Percentiles rank a stretch among this genome's conserved stretches.
Evolutionary conservation across 2,113 vertebrate species (phyloP).

Genomic region (Gavialis gangeticus): DNA sequence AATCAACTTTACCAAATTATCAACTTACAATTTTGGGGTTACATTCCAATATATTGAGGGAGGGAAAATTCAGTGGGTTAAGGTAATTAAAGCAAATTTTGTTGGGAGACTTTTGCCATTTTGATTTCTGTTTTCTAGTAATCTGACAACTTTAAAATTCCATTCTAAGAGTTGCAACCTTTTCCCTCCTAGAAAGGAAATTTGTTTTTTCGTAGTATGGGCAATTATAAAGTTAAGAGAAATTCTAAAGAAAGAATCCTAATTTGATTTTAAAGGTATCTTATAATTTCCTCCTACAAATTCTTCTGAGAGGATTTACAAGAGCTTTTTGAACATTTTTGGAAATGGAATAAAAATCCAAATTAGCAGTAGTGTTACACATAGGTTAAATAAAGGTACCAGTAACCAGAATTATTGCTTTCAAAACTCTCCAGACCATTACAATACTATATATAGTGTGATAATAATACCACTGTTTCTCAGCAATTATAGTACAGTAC

Average conservation of each 20-base stretch:
- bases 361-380: not conserved
- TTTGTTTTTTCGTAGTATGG: too few relatives aligned
- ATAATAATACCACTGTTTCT: not conserved
- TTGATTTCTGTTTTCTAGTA: too few relatives aligned
- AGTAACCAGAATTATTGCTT: not conserved
- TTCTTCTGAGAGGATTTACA: not conserved
- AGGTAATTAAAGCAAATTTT: too few relatives aligned
- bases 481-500: not conserved
- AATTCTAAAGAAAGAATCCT: not conserved
- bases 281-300: not conserved
- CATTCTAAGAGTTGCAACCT: too few relatives aligned
- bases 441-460: not conserved
- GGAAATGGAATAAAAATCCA: not conserved
- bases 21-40: not conserved
- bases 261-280: not conserved
- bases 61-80: too few relatives aligned
- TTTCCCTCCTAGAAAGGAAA: too few relatives aligned
- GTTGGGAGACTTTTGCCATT: too few relatives aligned
- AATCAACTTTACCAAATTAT: not conserved
- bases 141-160: too few relatives aligned
- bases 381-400: rapidly evolving
- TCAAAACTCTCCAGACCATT: not conserved
- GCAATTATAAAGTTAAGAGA: not conserved
- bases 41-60: not conserved
- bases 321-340: not conserved